phyloP scores from a whole-genome alignment of 2,113 vertebrate species.

The Hucho hucho region DNA sequence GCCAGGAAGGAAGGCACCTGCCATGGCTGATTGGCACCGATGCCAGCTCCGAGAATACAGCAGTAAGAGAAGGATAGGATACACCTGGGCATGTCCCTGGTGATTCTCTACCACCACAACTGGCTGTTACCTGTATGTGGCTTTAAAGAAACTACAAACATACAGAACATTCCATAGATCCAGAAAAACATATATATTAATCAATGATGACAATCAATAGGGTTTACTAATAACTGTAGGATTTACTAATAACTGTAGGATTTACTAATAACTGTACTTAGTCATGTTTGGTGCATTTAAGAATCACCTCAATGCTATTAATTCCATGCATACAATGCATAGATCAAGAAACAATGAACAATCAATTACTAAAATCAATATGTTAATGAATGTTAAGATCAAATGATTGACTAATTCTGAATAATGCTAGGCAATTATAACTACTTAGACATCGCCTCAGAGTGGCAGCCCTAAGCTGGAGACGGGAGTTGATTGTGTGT shows the following conservation, averaged over 20 bases:
- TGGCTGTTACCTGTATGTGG: background rate
- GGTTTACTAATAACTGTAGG: background rate
- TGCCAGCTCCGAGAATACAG: background rate
- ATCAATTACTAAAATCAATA: background rate
- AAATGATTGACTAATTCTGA: too few relatives aligned
- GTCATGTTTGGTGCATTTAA: too few relatives aligned
- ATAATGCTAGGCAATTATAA: too few relatives aligned
- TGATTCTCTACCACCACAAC: background rate
- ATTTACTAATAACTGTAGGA: too few relatives aligned
- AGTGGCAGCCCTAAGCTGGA: background rate
- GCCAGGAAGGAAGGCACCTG: background rate
- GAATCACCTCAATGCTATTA: too few relatives aligned
- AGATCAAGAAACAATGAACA: background rate
- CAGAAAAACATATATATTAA: background rate
- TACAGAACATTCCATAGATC: constrained; percentile 2
- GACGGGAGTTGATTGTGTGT: background rate
- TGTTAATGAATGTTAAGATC: background rate
- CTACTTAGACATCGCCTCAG: too few relatives aligned
- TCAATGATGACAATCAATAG: background rate
- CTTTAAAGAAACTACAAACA: background rate
- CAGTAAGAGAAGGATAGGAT: too few relatives aligned
- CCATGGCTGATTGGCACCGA: background rate
- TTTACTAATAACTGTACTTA: too few relatives aligned
- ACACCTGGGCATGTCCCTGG: background rate
- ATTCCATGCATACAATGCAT: background rate